Percentiles rank a stretch among this genome's conserved stretches.
Evolutionary conservation across 2,888 invertebrate genomes (phyloP).

Genomic region (Andrena chrysosceles): DNA sequence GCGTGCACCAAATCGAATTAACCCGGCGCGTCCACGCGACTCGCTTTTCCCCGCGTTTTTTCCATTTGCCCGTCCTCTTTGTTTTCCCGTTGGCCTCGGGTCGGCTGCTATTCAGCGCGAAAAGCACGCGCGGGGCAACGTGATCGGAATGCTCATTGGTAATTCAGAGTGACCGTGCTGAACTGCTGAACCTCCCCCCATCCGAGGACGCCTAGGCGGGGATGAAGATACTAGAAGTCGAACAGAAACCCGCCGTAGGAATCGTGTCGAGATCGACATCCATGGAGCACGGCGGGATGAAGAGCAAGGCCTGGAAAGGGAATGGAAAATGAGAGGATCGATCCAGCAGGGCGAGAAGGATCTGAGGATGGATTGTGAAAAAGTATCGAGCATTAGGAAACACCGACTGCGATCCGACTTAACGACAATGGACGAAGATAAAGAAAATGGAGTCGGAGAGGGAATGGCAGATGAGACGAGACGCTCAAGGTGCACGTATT

Average conservation of each 20-base stretch:
- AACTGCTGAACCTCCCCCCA: slow-evolving; percentile 16
- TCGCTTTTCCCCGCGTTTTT: slow-evolving; percentile 13
- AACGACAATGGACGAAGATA: slow-evolving; percentile 23
- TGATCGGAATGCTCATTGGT: slow-evolving; percentile 73
- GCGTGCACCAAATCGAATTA: slow-evolving; percentile 55
- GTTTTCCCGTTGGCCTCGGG: slow-evolving; percentile 38
- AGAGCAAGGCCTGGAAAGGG: slow-evolving; percentile 19
- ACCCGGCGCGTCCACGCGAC: slow-evolving; percentile 32
- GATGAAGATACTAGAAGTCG: slow-evolving; percentile 66
- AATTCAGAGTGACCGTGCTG: slow-evolving; percentile 60
- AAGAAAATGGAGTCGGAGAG: slow-evolving; percentile 4
- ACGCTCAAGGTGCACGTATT: too few relatives aligned
- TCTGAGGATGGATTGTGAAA: slow-evolving; percentile 18
- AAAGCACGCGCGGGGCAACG: slow-evolving; percentile 66
- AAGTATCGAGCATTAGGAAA: slow-evolving; percentile 34
- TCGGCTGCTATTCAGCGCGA: slow-evolving; percentile 56
- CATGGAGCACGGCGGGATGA: slow-evolving; percentile 37
- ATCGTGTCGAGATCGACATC: slow-evolving; percentile 47
- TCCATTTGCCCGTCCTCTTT: slow-evolving; percentile 36
- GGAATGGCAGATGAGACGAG: slow-evolving; percentile 13
- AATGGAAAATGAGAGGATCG: slow-evolving; percentile 36
- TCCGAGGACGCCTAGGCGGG: slow-evolving; percentile 34
- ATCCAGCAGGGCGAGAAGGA: slow-evolving; percentile 4
- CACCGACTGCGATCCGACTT: slow-evolving; percentile 18
- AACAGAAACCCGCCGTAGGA: slow-evolving; percentile 37